These are phyloP conservation scores for Lepilemur septentrionalis DNA, from an alignment of 2,797 vertebrate genomes.

Conservation along the genomic window DNA sequence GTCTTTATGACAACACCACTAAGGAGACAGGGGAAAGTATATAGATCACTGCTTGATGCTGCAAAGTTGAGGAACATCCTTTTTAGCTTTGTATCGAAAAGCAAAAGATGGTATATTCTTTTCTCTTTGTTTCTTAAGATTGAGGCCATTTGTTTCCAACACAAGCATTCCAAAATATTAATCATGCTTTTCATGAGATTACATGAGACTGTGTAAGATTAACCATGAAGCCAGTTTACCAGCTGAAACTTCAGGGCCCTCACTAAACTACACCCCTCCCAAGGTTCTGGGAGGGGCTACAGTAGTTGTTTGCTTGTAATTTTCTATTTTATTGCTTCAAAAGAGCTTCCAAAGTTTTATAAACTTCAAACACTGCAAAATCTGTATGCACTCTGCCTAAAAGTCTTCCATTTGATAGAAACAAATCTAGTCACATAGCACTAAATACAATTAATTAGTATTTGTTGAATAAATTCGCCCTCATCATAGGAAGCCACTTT, in stretches of 20 bases:
- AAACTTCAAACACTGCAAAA: not conserved
- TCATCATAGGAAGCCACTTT: not conserved
- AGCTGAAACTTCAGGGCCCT: not conserved
- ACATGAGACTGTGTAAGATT: not conserved
- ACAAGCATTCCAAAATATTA: not conserved
- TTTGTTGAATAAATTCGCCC: not conserved
- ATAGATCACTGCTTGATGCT: not conserved
- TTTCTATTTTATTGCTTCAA: constrained; percentile 1
- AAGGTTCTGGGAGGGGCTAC: not conserved
- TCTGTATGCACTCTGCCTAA: not conserved
- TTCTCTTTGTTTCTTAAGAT: not conserved
- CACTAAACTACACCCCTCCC: not conserved
- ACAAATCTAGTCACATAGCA: not conserved
- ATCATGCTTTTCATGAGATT: not conserved
- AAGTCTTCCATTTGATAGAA: not conserved
- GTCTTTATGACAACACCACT: not conserved
- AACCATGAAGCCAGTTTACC: not conserved
- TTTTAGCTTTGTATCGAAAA: not conserved
- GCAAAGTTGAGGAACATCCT: not conserved
- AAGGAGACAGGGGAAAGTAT: not conserved
- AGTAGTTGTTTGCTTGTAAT: not conserved
- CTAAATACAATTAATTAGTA: not conserved
- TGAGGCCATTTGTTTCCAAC: not conserved
- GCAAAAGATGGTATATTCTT: not conserved
- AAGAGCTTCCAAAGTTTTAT: not conserved